A percentile compares a stretch with the other conserved stretches of the same genome.
phyloP scores from a whole-genome alignment of 2,113 vertebrate genomes.

The Burhinus oedicnemus region DNA sequence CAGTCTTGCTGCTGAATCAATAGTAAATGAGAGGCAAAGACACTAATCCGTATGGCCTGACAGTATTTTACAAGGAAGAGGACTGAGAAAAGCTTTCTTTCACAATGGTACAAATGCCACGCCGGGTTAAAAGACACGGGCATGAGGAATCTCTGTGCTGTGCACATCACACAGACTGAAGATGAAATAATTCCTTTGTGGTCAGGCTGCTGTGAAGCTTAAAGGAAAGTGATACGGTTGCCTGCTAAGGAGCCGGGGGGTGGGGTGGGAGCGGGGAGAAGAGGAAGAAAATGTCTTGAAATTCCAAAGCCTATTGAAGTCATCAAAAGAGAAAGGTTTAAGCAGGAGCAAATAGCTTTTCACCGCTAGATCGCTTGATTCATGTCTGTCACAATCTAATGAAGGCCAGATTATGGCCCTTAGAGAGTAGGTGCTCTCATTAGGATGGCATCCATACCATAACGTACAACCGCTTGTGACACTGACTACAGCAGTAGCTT shows the following conservation, averaged over 20 bases:
- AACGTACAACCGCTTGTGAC: neutral
- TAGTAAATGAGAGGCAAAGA: neutral
- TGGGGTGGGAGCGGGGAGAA: neutral
- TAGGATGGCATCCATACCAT: neutral
- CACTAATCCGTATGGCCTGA: too few species aligned
- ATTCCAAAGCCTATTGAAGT: neutral
- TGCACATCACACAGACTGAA: neutral
- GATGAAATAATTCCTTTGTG: constrained; percentile 15
- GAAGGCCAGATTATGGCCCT: neutral
- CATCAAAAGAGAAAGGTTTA: neutral
- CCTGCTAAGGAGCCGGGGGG: neutral
- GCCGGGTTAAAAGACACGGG: neutral
- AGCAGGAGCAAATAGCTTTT: neutral
- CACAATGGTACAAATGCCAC: neutral
- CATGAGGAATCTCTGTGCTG: neutral
- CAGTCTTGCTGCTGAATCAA: neutral
- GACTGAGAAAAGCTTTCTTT: neutral
- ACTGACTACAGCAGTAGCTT: neutral
- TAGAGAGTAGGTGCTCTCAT: neutral
- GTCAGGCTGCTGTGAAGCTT: neutral
- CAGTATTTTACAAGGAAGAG: neutral
- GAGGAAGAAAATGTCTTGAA: neutral
- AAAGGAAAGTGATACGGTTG: neutral
- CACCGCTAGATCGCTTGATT: neutral
- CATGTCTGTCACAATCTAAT: neutral